Percentiles rank a stretch among this genome's conserved stretches.
Conservation (phyloP, 2,888 invertebrate species). For the Sclerodermus sp. region DNA sequence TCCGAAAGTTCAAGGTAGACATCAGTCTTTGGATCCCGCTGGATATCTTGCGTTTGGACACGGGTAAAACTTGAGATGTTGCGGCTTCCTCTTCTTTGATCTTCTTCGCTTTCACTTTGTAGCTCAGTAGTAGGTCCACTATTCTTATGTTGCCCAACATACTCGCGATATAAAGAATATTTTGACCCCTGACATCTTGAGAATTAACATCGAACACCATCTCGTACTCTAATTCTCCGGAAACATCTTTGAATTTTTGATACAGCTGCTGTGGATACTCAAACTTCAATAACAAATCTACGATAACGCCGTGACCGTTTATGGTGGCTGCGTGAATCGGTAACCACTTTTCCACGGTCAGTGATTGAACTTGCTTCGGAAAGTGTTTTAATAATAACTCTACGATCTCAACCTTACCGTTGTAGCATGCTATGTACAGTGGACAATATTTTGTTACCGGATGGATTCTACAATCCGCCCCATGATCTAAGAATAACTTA, state of each 20-base stretch:
- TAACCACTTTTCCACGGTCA: constrained; percentile 89
- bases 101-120: constrained; percentile 66
- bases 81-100: constrained; percentile 57
- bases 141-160: constrained; percentile 79
- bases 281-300: constrained; percentile 78
- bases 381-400: constrained; percentile 76
- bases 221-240: constrained; percentile 79
- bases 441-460: constrained; percentile 91
- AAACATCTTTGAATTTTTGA: constrained; percentile 68
- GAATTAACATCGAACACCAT: constrained; percentile 93
- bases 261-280: constrained; percentile 76
- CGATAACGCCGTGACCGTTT: constrained; percentile 78
- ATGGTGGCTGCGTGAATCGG: constrained; percentile 92
- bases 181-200: constrained; percentile 87
- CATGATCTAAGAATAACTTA: constrained; percentile 73
- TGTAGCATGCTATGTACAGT: constrained; percentile 86
- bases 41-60: constrained; percentile 72
- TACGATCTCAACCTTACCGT: constrained; percentile 79
- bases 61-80: constrained; percentile 41
- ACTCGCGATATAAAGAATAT: constrained; percentile 86
- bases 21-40: constrained; percentile 88
- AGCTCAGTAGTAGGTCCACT: constrained; percentile 75
- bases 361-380: constrained; percentile 81
- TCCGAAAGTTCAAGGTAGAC: constrained; percentile 74
- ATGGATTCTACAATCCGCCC: constrained; percentile 87